A percentile compares a stretch with the other conserved stretches of the same genome.
Evolutionary conservation across 2,888 invertebrate species (phyloP).

Genomic region (Dioctria rufipes): DNA sequence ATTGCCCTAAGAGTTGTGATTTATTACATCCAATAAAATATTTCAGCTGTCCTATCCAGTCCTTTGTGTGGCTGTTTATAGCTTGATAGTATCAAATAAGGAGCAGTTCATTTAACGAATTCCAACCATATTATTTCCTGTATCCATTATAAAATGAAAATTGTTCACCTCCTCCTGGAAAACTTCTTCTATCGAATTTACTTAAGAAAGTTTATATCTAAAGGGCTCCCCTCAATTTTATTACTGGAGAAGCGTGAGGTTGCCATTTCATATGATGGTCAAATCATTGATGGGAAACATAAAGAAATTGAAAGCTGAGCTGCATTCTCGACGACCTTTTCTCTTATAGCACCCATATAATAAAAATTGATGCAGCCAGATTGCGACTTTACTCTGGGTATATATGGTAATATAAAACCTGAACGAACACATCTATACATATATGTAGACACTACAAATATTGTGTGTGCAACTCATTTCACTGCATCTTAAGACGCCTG

Average conservation of each 20-base stretch:
- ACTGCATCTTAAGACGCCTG: conserved; percentile 16
- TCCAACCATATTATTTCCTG: background rate
- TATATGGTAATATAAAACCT: background rate
- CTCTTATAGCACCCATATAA: conserved; percentile 3
- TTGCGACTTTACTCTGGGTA: background rate
- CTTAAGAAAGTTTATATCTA: background rate
- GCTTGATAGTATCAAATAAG: conserved; percentile 4
- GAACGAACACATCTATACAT: background rate
- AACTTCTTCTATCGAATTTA: background rate
- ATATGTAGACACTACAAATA: background rate
- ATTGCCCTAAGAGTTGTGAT: conserved; percentile 18
- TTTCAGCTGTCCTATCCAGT: background rate
- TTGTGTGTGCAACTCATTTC: conserved; percentile 1
- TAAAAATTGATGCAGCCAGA: background rate
- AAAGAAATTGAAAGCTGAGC: conserved; percentile 22
- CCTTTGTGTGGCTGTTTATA: background rate
- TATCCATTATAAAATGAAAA: background rate
- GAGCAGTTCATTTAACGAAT: background rate
- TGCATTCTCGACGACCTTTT: conserved; percentile 1
- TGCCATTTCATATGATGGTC: background rate
- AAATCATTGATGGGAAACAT: conserved; percentile 8
- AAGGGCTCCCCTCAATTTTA: background rate
- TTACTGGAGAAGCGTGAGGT: background rate
- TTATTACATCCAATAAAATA: conserved; percentile 32
- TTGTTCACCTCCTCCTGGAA: background rate